Evolutionary conservation across 2,113 vertebrate species (phyloP), one percentile per base, ranked within the genome.

Genomic region (Callaeas wilsoni): DNA sequence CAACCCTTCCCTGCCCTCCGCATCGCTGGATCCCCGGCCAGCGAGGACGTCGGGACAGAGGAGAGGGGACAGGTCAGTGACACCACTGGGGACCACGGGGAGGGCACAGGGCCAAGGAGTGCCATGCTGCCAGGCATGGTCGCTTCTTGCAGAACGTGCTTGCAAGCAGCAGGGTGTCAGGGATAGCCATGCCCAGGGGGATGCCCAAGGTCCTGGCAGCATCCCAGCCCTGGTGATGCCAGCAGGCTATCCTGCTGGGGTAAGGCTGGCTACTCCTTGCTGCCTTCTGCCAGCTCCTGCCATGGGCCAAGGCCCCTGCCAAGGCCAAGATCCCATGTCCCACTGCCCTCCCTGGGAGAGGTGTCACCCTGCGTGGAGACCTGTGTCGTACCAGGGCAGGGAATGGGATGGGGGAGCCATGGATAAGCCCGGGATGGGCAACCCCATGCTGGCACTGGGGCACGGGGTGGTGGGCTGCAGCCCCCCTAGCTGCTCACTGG

Each of bases 11-110:
- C 86, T 87, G 76, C 80, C 64, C 22, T 4, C 46, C 16, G 2
- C 2, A 5, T 7, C 37, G 9, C 78, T 7, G 33, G 79, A 83
- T 25, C 49, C 80, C 12, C 1, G 55, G 50, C 70, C 83, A 62
- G 57, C 4, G 1, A 62, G 76, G 46, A 80, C 39, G 1, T 41
- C 23, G 2, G 63, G 49, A 86, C 16, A 93, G 62, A 94, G 53
- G 64, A 96, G 69, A 62, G 47, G 60, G 87, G 52, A 75, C 93
- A 93, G 84, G 95, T 94, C 57, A 74, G 93, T 95, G 84, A 44
- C 62, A 30, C 27, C 2, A 2, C 15, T 2, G 25, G 70, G 64
- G 47, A 47, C 16, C 29, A 39, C 1, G 1, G 52, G 81, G 41
- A 60, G 78, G 87, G 52, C 57, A 57, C 0, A 2, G 68, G 57